Conservation (phyloP, 2,113 vertebrate genomes). For the Phrynosoma blainvillii region DNA sequence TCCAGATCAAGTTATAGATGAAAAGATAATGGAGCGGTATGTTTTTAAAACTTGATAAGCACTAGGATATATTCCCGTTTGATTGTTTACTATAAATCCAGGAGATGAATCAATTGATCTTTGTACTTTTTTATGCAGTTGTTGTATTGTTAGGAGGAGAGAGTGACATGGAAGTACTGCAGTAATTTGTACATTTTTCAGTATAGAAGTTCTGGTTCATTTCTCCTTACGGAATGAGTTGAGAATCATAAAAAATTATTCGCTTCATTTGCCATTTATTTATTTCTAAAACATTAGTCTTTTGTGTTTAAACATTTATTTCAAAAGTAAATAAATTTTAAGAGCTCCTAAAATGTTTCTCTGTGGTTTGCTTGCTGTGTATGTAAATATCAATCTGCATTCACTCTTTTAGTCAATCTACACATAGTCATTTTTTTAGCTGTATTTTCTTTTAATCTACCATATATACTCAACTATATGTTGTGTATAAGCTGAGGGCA, state of each 20-base stretch:
- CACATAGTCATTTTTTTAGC: neutral
- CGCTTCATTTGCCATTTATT: too few species aligned
- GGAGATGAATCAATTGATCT: neutral
- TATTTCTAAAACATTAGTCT: neutral
- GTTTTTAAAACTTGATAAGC: neutral
- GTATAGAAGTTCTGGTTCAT: neutral
- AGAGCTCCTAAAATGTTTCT: neutral
- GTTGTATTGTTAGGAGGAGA: neutral
- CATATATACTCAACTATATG: too few species aligned
- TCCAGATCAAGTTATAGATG: neutral
- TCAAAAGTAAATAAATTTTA: neutral
- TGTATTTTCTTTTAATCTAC: too few species aligned
- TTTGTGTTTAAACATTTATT: too few species aligned
- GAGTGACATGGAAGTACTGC: neutral
- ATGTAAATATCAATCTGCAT: neutral
- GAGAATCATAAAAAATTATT: neutral
- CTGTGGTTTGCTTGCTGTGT: neutral
- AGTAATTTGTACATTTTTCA: neutral
- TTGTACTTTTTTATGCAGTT: neutral
- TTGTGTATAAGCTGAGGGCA: too few species aligned
- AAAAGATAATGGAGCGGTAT: slow-evolving; percentile 44
- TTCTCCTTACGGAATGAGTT: neutral
- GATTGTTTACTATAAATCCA: neutral
- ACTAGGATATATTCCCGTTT: neutral
- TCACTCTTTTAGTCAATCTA: neutral